Conservation (phyloP, 2,113 vertebrate species). For the Etia nguti region DNA sequence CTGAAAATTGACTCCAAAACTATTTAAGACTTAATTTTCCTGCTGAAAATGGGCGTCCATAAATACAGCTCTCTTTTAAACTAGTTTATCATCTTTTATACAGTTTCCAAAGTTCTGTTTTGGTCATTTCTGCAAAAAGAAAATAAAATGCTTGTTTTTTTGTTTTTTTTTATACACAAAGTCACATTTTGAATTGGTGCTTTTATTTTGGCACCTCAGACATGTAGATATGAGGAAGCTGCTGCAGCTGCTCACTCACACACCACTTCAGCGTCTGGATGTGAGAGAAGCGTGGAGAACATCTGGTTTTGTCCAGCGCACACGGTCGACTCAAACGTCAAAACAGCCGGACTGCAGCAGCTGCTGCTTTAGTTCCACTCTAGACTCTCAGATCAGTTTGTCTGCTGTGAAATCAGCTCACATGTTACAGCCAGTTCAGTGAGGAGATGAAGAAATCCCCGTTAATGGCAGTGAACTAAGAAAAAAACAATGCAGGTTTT, state of each 20-base stretch:
- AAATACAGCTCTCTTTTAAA: not conserved
- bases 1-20: not conserved
- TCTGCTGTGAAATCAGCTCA: not conserved
- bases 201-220: not conserved
- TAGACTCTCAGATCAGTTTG: not conserved
- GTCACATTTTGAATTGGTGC: not conserved
- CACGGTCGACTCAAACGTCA: not conserved
- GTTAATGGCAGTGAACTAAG: accelerated
- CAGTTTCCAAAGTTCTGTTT: not conserved
- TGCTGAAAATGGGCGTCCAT: not conserved
- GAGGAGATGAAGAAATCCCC: not conserved
- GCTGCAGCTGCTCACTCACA: not conserved
- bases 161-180: not conserved
- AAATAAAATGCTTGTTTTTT: not conserved
- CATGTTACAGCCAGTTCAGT: not conserved
- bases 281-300: not conserved
- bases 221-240: not conserved
- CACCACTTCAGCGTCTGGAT: not conserved
- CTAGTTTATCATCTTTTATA: not conserved
- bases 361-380: not conserved
- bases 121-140: not conserved
- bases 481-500: not conserved
- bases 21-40: not conserved
- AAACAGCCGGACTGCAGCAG: not conserved
- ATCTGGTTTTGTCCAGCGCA: not conserved